Evolutionary conservation across 2,888 invertebrate species (phyloP), one percentile per base, ranked within the genome.

Genomic region (Fabriciana adippe): DNA sequence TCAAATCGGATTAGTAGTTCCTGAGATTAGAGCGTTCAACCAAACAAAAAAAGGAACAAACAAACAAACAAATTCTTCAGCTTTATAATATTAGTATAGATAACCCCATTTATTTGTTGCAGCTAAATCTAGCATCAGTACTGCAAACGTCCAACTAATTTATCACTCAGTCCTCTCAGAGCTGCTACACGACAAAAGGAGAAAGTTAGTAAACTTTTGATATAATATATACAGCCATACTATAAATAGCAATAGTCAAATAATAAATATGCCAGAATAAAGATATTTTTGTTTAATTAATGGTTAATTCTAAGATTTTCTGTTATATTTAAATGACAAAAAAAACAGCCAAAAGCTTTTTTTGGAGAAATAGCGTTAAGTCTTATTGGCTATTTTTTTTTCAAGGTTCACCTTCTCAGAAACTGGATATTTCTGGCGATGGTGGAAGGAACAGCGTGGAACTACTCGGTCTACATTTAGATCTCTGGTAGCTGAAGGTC

Each of bases 401-500:
- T n/a, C n/a, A 67, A 95, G 96, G 78, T 97, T 96, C 82, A 96
- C 97, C 48, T 96, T 96, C 81, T 96, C 97, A 1, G 97, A 97
- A 81, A 95, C 96, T 0, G 95, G 95, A 0, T 97, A 95, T 82
- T 95, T 97, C 83, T 95, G 95, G 93, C 94, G 96, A 78, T 97
- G 97, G 97, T 97, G 96, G 96, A 90, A 93, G 70, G 93, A 95
- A 71, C 95, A 95, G 80, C 83, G 92, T 13, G 93, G 94, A 0
- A 77, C 83, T 0, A 93, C 90, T 0, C 85, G 93, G 31, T 83
- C 93, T 11, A 85, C 89, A 57, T 94, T 95, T 72, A 93, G 93
- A 64, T 77, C 87, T 1, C 83, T 96, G 45, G 94, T 96, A 1
- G 92, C 94, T 64, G 92, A 91, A 71, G 94, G 94, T 0, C 88